Percentiles rank a stretch among this genome's conserved stretches.
Evolutionary conservation across 2,888 invertebrate species (phyloP).

Genomic region (Leucozona laternaria): DNA sequence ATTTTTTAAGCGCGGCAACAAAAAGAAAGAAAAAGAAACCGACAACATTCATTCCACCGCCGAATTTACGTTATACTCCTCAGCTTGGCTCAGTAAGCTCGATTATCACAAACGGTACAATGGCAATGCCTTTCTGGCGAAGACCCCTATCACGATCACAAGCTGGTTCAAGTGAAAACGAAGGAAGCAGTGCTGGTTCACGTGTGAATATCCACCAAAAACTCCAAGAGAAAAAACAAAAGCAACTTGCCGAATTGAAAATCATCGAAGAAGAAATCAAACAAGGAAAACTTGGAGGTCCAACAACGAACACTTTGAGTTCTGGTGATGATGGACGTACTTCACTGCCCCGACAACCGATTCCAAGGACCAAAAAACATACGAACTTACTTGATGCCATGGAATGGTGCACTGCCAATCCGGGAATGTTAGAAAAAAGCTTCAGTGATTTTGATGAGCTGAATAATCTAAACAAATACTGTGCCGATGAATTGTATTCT

Average conservation of each 20-base stretch:
- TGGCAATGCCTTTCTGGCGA: slow-evolving; percentile 89
- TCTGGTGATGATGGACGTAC: slow-evolving; percentile 84
- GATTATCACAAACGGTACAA: slow-evolving; percentile 79
- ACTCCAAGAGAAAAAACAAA: slow-evolving; percentile 93
- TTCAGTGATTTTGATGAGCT: slow-evolving; percentile 82
- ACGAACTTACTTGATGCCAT: slow-evolving; percentile 85
- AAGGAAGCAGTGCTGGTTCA: slow-evolving; percentile 89
- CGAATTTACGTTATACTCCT: slow-evolving; percentile 81
- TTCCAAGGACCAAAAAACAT: slow-evolving; percentile 89
- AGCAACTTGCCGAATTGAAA: slow-evolving; percentile 92
- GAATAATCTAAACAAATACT: slow-evolving; percentile 78
- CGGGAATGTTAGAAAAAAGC: slow-evolving; percentile 78
- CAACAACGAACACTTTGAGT: slow-evolving; percentile 84
- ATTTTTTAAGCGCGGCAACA: slow-evolving; percentile 80
- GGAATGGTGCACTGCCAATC: slow-evolving; percentile 73
- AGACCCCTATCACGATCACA: slow-evolving; percentile 87
- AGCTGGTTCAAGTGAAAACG: slow-evolving; percentile 89
- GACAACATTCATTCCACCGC: slow-evolving; percentile 93
- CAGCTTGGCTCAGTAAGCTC: slow-evolving; percentile 64
- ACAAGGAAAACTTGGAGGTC: slow-evolving; percentile 89
- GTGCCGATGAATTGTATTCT: slow-evolving; percentile 77
- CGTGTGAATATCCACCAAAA: slow-evolving; percentile 94
- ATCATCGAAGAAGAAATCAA: slow-evolving; percentile 94
- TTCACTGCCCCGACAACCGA: slow-evolving; percentile 86
- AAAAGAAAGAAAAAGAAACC: slow-evolving; percentile 95